Evolutionary conservation across 2,797 vertebrate genomes (phyloP).

Genomic region (Clarias pachynema): DNA sequence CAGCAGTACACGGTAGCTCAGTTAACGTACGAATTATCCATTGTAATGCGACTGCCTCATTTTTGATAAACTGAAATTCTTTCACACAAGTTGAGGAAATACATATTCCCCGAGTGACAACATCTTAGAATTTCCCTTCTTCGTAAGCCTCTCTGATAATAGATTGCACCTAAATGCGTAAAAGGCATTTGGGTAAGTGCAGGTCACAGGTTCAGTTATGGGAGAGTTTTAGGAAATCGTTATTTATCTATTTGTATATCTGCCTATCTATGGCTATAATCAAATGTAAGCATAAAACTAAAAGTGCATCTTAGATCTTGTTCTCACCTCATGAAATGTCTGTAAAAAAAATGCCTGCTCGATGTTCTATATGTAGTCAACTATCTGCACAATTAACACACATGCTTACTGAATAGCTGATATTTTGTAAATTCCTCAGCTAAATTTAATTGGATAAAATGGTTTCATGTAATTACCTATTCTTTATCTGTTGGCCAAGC

Average conservation of each 20-base stretch:
- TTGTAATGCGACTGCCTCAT: neutral
- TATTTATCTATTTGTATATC: neutral
- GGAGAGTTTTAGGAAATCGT: conserved; percentile 37
- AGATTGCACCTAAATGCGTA: conserved; percentile 30
- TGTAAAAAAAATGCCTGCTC: neutral
- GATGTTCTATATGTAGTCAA: neutral
- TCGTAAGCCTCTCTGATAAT: conserved; percentile 20
- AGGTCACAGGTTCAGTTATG: conserved; percentile 43
- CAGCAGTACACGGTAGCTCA: neutral
- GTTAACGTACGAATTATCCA: neutral
- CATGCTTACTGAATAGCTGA: neutral
- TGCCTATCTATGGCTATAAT: conserved; percentile 20
- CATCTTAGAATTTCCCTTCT: conserved; percentile 32
- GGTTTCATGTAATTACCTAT: neutral
- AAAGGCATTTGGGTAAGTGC: conserved; percentile 2
- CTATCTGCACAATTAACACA: neutral
- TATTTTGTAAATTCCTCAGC: neutral
- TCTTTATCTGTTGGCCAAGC: neutral
- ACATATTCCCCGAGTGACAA: neutral
- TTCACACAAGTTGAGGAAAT: neutral
- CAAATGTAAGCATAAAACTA: conserved; percentile 34
- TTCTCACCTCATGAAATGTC: too few species aligned
- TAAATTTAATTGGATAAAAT: neutral
- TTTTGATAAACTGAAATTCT: conserved; percentile 21
- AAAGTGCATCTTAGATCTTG: conserved; percentile 4